These are phyloP conservation scores for Drosophila algonquin DNA, from an alignment of 2,888 invertebrate genomes.

Conservation along the genomic window DNA sequence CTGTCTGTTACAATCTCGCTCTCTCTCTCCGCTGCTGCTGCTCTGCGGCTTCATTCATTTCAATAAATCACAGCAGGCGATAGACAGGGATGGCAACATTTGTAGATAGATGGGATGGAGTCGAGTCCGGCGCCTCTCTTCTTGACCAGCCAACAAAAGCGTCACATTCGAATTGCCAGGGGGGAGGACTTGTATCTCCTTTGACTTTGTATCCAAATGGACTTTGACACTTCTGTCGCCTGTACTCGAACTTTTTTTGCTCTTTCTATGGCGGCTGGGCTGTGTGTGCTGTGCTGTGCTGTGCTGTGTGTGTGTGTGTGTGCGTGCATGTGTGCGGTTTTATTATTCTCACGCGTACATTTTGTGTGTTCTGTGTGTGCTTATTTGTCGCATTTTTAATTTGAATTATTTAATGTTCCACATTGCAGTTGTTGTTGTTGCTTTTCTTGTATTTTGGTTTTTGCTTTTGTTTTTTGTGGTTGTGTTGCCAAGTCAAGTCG, in stretches of 20 bases:
- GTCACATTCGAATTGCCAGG: not conserved
- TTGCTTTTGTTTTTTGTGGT: constrained; percentile 17
- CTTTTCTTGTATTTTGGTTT: not conserved
- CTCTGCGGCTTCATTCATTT: constrained; percentile 53
- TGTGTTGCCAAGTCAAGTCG: constrained; percentile 23
- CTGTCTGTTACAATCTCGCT: constrained; percentile 10
- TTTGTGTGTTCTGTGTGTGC: constrained; percentile 29
- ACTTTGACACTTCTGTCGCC: constrained; percentile 45
- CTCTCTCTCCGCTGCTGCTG: constrained; percentile 24
- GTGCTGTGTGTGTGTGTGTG: constrained; percentile 10
- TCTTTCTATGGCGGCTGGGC: constrained; percentile 3
- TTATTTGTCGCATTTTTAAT: constrained; percentile 46
- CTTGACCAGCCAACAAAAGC: constrained; percentile 10
- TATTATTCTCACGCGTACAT: constrained; percentile 52
- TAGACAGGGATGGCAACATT: not conserved
- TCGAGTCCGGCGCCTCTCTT: no score
- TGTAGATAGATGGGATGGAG: not conserved
- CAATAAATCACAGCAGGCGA: constrained; percentile 59
- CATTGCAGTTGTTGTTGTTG: constrained; percentile 17
- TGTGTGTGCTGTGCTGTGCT: not conserved
- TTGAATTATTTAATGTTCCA: constrained; percentile 40
- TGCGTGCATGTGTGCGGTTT: constrained; percentile 10
- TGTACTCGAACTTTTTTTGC: constrained; percentile 11
- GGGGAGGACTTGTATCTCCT: not conserved
- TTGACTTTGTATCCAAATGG: constrained; percentile 3